A percentile compares a stretch with the other conserved stretches of the same genome.
Conservation (phyloP, 1,140 invertebrate genomes). For the Heliothis virescens region DNA sequence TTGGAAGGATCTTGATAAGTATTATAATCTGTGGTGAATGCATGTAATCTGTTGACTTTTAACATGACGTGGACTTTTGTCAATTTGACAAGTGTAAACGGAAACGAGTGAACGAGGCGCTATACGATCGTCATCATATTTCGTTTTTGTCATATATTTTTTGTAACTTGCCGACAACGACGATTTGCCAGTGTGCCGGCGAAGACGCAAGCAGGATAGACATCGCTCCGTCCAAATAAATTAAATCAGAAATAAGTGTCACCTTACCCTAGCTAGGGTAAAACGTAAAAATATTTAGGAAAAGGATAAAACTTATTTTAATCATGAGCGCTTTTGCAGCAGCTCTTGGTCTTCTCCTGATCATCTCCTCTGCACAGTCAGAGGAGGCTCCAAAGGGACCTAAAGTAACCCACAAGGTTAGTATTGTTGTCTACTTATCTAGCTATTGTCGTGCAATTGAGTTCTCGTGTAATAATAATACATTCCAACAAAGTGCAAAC, state of each 20-base stretch:
- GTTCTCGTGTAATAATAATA: not conserved
- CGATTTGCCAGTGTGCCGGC: conserved; percentile 11
- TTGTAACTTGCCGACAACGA: not conserved
- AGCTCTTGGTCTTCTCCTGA: conserved; percentile 71
- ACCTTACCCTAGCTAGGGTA: conserved; percentile 7
- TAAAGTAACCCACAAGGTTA: conserved; percentile 82
- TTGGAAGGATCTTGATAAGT: no score
- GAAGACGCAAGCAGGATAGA: not conserved
- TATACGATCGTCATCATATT: not conserved
- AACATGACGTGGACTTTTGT: not conserved
- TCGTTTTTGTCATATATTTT: conserved; percentile 2
- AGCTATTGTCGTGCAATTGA: conserved; percentile 27
- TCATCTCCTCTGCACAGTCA: conserved; percentile 67
- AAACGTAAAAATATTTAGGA: conserved; percentile 75
- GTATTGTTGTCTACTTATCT: conserved; percentile 28
- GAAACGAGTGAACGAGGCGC: not conserved
- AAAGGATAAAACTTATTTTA: conserved; percentile 73
- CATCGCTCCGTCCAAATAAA: not conserved
- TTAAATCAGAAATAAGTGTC: not conserved
- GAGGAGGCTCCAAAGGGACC: conserved; percentile 79
- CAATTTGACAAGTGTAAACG: not conserved
- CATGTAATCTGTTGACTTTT: no score
- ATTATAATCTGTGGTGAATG: no score
- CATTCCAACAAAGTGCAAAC: conserved; percentile 4
- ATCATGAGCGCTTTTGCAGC: conserved; percentile 75